Evolutionary conservation across 2,888 invertebrate genomes (phyloP), one percentile per base, ranked within the genome.

Genomic region (Brassicogethes aeneus): DNA sequence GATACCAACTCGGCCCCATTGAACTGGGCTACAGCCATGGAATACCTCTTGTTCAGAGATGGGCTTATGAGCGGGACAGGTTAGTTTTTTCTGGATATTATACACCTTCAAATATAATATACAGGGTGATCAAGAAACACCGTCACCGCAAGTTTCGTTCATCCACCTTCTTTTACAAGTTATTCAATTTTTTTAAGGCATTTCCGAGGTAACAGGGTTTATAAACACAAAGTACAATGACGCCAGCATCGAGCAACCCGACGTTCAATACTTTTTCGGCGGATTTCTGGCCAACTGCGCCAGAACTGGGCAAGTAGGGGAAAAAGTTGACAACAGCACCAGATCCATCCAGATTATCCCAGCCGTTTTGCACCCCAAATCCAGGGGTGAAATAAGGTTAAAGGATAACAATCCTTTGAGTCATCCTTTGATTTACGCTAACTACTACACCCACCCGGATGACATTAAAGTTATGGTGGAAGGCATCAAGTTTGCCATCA

Each of bases 11-110:
- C 87, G 0, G 75, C 86, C 0, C 82, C 89, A 0, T 73, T 90
- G n/a, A 90, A 90, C 68, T 90, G 89, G 89, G 89, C 89, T 13
- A 89, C 89, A 0, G 89, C 89, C 2, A 90, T 90, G 87, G 91
- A 91, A 64, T 91, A 90, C 56, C 68, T 91, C 16, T 74, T 91
- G 8, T 89, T 90, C 68, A 76, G 90, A 41, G 90, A 91, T 62
- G 90, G 89, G 2, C 73, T 90, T 0, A 89, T 91, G 88, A 87
- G 89, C 10, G 90, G 90, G 14, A 90, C 89, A 32, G 90, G 90
- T 71, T 54, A 65, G 58, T 39, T 17, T n/a, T n/a, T n/a, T n/a
- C n/a, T n/a, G n/a, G n/a, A n/a, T n/a, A n/a, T n/a, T n/a, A n/a
- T n/a, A n/a, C n/a, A n/a, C n/a, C 13, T 16, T 2, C 37, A 5